Percentiles rank a stretch among this genome's conserved stretches.
Conservation (phyloP, 1,140 invertebrate species). For the Matsumurasca onukii region DNA sequence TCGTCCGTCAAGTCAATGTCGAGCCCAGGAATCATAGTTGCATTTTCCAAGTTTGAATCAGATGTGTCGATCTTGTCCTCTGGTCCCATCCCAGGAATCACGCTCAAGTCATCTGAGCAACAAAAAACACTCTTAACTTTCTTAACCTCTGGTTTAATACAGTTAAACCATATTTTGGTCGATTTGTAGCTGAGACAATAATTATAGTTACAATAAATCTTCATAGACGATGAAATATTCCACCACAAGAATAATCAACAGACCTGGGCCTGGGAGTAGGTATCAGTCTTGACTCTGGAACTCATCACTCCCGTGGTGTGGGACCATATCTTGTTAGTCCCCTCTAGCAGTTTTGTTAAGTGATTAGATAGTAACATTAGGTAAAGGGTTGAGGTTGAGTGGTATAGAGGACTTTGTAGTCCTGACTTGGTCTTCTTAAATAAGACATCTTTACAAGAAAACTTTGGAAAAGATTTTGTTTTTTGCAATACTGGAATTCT, state of each 20-base stretch:
- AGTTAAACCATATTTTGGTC: neutral
- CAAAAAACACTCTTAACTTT: conserved; percentile 3
- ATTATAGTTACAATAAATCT: neutral
- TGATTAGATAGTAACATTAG: no score
- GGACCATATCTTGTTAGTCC: neutral
- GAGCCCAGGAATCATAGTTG: conserved; percentile 78
- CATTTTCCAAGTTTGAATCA: conserved; percentile 38
- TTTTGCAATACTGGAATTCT: neutral
- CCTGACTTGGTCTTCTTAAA: neutral
- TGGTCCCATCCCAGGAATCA: conserved; percentile 94
- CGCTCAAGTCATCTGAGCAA: conserved; percentile 58
- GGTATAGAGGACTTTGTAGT: neutral
- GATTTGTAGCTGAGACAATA: neutral
- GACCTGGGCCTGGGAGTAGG: no score
- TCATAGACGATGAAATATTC: no score
- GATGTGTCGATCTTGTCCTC: conserved; percentile 80
- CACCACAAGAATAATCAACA: no score
- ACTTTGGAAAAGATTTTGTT: neutral
- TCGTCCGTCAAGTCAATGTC: conserved; percentile 76
- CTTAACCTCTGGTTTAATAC: neutral
- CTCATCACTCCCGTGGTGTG: neutral
- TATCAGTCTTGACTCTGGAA: no score
- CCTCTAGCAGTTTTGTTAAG: no score
- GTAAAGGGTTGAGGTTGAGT: neutral
- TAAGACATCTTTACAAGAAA: neutral